Conservation (phyloP, 2,113 vertebrate species). For the Puntigrus tetrazona region DNA sequence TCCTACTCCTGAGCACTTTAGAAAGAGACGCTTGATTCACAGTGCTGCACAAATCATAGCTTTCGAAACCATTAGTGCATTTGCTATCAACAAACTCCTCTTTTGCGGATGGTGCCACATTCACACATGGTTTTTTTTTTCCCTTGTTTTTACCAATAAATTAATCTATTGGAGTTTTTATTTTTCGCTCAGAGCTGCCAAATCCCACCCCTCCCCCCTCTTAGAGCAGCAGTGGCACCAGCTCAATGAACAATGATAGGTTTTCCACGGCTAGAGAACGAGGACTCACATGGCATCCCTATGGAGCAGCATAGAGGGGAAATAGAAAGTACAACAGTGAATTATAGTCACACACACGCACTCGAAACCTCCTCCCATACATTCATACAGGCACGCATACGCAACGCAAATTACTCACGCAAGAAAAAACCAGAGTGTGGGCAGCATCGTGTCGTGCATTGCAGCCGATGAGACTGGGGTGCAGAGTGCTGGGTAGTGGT, state of each 20-base stretch:
- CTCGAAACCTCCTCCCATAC: constrained; percentile 29
- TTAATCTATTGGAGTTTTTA: constrained; percentile 37
- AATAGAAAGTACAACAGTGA: constrained; percentile 84
- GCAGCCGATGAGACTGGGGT: constrained; percentile 40
- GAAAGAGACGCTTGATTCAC: constrained; percentile 72
- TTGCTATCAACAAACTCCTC: constrained; percentile 26
- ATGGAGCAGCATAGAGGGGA: constrained; percentile 85
- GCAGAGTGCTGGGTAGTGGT: constrained; percentile 38
- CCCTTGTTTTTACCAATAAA: constrained; percentile 14
- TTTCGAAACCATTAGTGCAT: constrained; percentile 54
- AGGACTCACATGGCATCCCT: constrained; percentile 95
- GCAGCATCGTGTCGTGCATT: constrained; percentile 46
- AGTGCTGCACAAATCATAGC: constrained; percentile 65
- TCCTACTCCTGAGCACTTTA: constrained; percentile 39
- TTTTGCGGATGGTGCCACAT: constrained; percentile 57
- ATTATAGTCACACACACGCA: constrained; percentile 73
- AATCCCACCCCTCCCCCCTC: constrained; percentile 59
- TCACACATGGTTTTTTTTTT: constrained; percentile 41
- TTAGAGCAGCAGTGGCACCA: constrained; percentile 76
- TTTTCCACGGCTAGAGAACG: constrained; percentile 74
- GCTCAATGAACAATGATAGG: constrained; percentile 73
- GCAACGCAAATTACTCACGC: constrained; percentile 43
- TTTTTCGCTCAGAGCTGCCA: constrained; percentile 13
- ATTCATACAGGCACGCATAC: constrained; percentile 57
- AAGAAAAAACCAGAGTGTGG: constrained; percentile 33